A percentile compares a stretch with the other conserved stretches of the same genome.
Conservation (phyloP, 2,888 invertebrate genomes). For the Drosophila affinis region DNA sequence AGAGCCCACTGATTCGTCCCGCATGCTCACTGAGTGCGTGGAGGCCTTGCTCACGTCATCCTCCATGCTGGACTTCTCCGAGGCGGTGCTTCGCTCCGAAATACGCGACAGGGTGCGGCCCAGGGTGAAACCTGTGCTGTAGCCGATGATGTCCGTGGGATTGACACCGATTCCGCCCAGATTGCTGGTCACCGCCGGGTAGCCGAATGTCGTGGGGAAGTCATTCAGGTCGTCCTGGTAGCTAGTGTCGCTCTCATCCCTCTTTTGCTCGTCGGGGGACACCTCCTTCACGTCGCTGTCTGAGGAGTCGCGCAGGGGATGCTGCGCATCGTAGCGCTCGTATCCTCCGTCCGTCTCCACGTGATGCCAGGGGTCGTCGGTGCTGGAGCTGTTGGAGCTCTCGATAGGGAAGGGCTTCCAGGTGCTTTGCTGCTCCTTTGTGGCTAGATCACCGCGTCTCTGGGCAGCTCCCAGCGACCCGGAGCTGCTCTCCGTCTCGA, state of each 20-base stretch:
- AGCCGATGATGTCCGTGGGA: constrained; percentile 88
- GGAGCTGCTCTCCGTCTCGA: constrained; percentile 90
- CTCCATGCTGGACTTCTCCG: constrained; percentile 93
- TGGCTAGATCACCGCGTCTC: constrained; percentile 86
- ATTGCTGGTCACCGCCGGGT: constrained; percentile 86
- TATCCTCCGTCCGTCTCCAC: constrained; percentile 89
- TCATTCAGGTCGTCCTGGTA: constrained; percentile 91
- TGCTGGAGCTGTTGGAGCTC: constrained; percentile 93
- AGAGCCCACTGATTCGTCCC: constrained; percentile 92
- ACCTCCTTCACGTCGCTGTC: constrained; percentile 84
- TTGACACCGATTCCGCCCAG: constrained; percentile 85
- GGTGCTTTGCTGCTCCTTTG: constrained; percentile 89
- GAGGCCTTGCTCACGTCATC: constrained; percentile 94
- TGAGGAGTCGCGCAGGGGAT: constrained; percentile 80
- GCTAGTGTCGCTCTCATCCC: constrained; percentile 86
- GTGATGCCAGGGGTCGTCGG: constrained; percentile 92
- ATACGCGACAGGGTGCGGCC: constrained; percentile 92
- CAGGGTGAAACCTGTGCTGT: constrained; percentile 89
- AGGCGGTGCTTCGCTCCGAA: constrained; percentile 94
- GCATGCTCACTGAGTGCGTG: constrained; percentile 92
- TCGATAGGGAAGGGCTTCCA: constrained; percentile 93
- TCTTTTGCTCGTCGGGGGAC: constrained; percentile 85
- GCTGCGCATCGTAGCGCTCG: constrained; percentile 85
- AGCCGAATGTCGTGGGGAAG: constrained; percentile 90
- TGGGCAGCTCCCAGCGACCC: constrained; percentile 90